phyloP scores from a whole-genome alignment of 2,888 invertebrate genomes.

The Atethmia centrago region DNA sequence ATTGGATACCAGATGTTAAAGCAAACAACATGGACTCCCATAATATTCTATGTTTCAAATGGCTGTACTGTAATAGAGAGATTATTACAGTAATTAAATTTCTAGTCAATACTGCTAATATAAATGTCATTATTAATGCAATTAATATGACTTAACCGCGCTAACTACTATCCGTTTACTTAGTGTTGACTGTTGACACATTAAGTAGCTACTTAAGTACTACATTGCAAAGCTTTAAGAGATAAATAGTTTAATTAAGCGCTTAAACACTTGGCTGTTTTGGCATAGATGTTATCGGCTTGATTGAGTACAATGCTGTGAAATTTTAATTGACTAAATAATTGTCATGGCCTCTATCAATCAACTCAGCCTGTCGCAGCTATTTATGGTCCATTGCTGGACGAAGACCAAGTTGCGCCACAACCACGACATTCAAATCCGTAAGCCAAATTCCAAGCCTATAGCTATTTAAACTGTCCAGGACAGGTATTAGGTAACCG shows the following conservation, averaged over 20 bases:
- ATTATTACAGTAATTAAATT: slow-evolving; percentile 42
- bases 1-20: not conserved
- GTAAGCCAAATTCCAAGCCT: slow-evolving; percentile 15
- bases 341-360: slow-evolving; percentile 47
- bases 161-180: slow-evolving; percentile 15
- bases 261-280: slow-evolving; percentile 28
- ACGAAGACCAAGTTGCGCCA: slow-evolving; percentile 22
- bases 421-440: slow-evolving; percentile 19
- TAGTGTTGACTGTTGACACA: slow-evolving; percentile 24
- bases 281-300: slow-evolving; percentile 40
- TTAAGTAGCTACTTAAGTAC: slow-evolving; percentile 28
- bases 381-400: slow-evolving; percentile 31
- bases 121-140: slow-evolving; percentile 49
- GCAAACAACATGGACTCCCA: not conserved
- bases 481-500: too few species aligned
- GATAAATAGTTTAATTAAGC: slow-evolving; percentile 29
- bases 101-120: slow-evolving; percentile 6
- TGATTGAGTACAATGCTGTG: slow-evolving; percentile 43
- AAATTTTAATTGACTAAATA: slow-evolving; percentile 50
- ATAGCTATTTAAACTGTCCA: too few species aligned
- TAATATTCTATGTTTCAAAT: slow-evolving; percentile 33
- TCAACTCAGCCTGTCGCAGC: slow-evolving; percentile 22
- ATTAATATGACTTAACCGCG: slow-evolving; percentile 41
- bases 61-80: slow-evolving; percentile 18
- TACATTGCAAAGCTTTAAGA: slow-evolving; percentile 34